Base-by-base conservation (phyloP, 1,140 invertebrate genomes). In the Carcinoscorpius rotundicauda region DNA sequence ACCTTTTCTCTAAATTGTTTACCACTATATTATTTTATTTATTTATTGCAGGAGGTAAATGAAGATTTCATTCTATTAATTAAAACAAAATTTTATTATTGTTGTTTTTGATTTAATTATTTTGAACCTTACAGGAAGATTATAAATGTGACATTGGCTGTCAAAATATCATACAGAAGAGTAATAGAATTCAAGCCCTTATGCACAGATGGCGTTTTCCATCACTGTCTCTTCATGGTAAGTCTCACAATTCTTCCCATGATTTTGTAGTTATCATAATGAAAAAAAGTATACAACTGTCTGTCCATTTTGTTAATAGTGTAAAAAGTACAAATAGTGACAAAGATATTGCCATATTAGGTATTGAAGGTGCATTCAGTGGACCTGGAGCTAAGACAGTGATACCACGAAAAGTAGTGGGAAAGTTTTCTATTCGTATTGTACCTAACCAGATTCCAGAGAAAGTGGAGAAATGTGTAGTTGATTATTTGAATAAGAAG, bases 351-450 rank as follows among this genome's bases (percentile, higher is more conserved):
- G 29, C 29, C 29, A 29, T 29, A 29, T 29, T 66, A 78, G 79
- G 81, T 60, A 93, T 97, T 73, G 83, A 87, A 82, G 93, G 94
- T 61, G 95, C 95, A 9, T 97, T 97, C 73, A 86, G 85, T 77
- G 93, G 93, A 69, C 80, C 87, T 11, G 96, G 96, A 58, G 84
- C 85, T 51, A 99, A 99, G 75, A 97, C 94, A 65, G 94, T 98
- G 0, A 98, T 98, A 72, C 95, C 95, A 3, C 81, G 85, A 55
- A 96, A 94, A 78, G 94, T 98, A 0, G 88, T 86, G 73, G 95
- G 95, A 51, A 98, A 98, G 77, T 98, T 98, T 76, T 97, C 93
- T 0, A 88, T 98, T 69, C 84, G 96, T 69, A 84, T 96, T 71
- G 95, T 98, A 0, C 94, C 95, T 3, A 82, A 97, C 75, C 93